Percentiles rank a stretch among this genome's conserved stretches.
Evolutionary conservation across 2,113 vertebrate genomes (phyloP).

Genomic region (Psilopsiagon aurifrons): DNA sequence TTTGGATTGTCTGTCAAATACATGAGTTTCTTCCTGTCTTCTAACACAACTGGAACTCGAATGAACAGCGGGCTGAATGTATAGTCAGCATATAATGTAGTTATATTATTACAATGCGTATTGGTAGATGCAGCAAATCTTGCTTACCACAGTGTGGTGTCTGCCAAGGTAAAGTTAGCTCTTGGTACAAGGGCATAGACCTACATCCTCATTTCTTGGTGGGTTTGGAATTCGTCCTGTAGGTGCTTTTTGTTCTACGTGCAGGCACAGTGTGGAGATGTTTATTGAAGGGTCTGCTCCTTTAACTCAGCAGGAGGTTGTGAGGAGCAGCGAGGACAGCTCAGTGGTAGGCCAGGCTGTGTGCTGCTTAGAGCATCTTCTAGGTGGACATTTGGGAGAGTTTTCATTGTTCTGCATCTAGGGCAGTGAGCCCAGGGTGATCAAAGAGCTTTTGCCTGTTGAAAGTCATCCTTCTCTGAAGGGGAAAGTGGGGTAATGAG

Average conservation of each 20-base stretch:
- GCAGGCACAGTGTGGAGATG: rapidly evolving
- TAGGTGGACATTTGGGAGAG: neutral
- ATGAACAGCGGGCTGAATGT: neutral
- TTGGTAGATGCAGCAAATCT: neutral
- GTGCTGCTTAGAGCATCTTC: neutral
- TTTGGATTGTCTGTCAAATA: neutral
- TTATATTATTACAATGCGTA: neutral
- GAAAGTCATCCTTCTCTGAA: neutral
- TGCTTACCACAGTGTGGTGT: neutral
- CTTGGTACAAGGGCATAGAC: neutral
- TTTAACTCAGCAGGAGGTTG: neutral
- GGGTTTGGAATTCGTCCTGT: neutral
- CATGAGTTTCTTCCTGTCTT: neutral
- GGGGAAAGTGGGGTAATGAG: neutral
- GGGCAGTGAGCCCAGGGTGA: neutral
- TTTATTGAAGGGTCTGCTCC: neutral
- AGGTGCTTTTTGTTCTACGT: neutral
- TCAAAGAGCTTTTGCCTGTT: neutral
- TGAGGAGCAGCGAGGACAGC: neutral
- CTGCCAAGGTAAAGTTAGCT: neutral
- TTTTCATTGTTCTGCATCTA: neutral
- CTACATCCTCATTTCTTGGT: neutral
- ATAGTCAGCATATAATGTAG: neutral
- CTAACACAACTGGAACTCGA: neutral
- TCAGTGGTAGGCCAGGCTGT: neutral